A percentile compares a stretch with the other conserved stretches of the same genome.
Conservation (phyloP, 2,797 vertebrate genomes). For the Pipistrellus pygmaeus region DNA sequence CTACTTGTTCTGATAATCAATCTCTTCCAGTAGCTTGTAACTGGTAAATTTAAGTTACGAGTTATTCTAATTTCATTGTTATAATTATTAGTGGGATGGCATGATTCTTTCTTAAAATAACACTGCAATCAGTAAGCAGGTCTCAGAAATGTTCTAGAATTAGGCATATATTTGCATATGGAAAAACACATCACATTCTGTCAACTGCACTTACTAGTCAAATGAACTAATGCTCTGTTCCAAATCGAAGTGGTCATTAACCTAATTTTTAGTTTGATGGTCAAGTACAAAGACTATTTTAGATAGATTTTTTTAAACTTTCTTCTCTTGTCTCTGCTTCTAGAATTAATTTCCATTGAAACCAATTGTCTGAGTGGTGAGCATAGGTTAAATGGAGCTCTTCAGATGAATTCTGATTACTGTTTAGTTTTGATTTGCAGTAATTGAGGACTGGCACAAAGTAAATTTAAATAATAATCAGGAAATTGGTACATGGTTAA, state of each 20-base stretch:
- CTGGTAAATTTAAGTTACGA: neutral
- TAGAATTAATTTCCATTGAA: slow-evolving; percentile 5
- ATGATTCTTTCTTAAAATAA: neutral
- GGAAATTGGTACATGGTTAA: neutral
- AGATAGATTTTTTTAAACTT: neutral
- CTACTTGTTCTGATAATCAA: neutral
- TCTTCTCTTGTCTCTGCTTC: neutral
- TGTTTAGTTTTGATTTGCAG: neutral
- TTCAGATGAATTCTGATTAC: neutral
- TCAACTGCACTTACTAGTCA: neutral
- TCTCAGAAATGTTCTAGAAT: neutral
- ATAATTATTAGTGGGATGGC: neutral
- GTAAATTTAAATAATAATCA: neutral
- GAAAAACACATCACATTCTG: neutral
- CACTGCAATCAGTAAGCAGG: neutral
- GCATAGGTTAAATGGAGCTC: neutral
- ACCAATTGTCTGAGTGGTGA: neutral
- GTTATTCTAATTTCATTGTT: neutral
- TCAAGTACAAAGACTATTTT: neutral
- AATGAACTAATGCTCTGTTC: neutral
- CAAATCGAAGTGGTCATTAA: neutral
- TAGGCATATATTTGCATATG: neutral
- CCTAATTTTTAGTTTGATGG: neutral
- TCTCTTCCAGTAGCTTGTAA: neutral
- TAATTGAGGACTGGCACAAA: neutral